Conservation (phyloP, 2,888 invertebrate species). For the Clanis bilineata region DNA sequence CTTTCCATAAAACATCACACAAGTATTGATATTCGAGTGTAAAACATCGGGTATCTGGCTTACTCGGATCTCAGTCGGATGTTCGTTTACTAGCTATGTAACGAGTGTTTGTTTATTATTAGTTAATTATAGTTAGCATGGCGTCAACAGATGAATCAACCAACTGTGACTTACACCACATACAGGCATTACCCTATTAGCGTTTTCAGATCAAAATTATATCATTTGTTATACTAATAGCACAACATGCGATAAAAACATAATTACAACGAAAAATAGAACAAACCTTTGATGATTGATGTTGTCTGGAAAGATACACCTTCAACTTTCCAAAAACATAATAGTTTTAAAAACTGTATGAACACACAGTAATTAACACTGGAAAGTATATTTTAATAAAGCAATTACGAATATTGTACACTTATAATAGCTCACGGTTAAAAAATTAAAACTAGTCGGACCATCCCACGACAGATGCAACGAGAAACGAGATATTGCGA, state of each 20-base stretch:
- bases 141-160: conserved; percentile 51
- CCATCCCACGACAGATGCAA: not conserved
- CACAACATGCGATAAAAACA: not conserved
- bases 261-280: not conserved
- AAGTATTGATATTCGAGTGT: not conserved
- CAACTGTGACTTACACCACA: conserved; percentile 19
- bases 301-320: conserved; percentile 18
- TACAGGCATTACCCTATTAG: too few relatives aligned
- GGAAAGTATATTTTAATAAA: not conserved
- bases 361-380: not conserved
- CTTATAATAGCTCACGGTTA: not conserved
- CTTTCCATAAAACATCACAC: too few relatives aligned
- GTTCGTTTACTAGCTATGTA: conserved; percentile 17
- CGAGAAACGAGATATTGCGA: not conserved
- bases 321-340: conserved; percentile 34
- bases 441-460: not conserved
- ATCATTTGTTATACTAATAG: not conserved
- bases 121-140: conserved; percentile 41
- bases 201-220: too few relatives aligned
- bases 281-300: conserved; percentile 6
- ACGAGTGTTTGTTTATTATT: conserved; percentile 37
- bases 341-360: conserved; percentile 8
- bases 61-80: conserved; percentile 17
- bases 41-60: conserved; percentile 15
- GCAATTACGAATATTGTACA: not conserved